Base-by-base conservation (phyloP, 2,888 invertebrate species). In the Tinea trinotella region DNA sequence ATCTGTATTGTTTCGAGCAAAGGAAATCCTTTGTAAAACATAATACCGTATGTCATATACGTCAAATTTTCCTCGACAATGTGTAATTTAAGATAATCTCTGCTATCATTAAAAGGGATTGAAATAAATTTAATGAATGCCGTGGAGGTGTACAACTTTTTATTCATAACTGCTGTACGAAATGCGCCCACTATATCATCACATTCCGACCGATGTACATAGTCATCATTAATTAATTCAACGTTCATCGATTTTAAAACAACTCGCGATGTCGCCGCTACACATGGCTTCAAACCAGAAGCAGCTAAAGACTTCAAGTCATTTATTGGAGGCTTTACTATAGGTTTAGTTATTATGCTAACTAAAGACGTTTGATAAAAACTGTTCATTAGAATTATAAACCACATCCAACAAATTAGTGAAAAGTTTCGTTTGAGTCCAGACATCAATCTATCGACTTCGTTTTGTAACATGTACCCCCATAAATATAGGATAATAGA, bases 351-450 rank as follows among this genome's bases (percentile, higher is more conserved):
- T 15, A 57, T 54, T n/a, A 54, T 55, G 48, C 59, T 60, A 9
- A 56, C 55, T 15, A 60, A 13, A 6, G 56, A 56, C 1, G 54
- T 56, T 52, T 58, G 58, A 54, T 60, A 60, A 53, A 56, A 60
- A 52, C 30, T 54, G 54, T 52, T 58, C 0, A 58, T 52, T 13
- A 59, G 56, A 55, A 60, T 59, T n/a, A 54, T 30, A 30, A 57
- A 59, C 56, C 56, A 59, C 35, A 57, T 35, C 58, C 54, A 57
- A 44, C 53, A 52, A 7, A 46, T 19, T 1, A 46, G 19, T 46
- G 46, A 46, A 19, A 46, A 46, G 10, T 19, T 46, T 18, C 46
- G 13, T 46, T 46, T 46, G 2, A 46, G 5, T 3, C 46, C 46
- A 46, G 46, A 46, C 46, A 46, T 46, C 10, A 46, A 46, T 46